These are phyloP conservation scores for Cynaeus angustus DNA, from an alignment of 2,888 invertebrate species.

Conservation along the genomic window DNA sequence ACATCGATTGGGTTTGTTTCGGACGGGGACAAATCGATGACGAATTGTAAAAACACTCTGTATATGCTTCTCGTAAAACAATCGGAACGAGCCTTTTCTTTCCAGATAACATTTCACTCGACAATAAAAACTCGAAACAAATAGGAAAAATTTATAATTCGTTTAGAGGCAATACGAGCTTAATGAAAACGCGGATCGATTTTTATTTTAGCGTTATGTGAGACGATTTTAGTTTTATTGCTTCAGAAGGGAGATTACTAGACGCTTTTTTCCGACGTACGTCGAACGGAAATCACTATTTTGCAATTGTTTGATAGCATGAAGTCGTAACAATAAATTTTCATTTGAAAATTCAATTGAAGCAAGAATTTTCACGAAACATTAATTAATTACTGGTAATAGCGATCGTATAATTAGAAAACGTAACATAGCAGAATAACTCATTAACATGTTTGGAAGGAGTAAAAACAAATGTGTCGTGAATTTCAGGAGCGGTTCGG, in stretches of 20 bases:
- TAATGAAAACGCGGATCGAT: slow-evolving; percentile 4
- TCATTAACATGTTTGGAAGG: slow-evolving; percentile 59
- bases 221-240: slow-evolving; percentile 4
- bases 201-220: background rate
- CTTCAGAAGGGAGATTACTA: background rate
- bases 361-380: slow-evolving; percentile 58
- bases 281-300: no score
- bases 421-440: slow-evolving; percentile 56
- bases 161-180: slow-evolving; percentile 4
- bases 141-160: slow-evolving; percentile 1
- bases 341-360: slow-evolving; percentile 53
- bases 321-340: slow-evolving; percentile 41
- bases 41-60: background rate
- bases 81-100: background rate
- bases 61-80: background rate
- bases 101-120: background rate
- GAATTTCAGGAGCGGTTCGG: slow-evolving; percentile 46
- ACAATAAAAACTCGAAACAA: background rate
- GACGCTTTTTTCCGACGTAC: no score
- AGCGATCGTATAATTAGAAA: slow-evolving; percentile 58
- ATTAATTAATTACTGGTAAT: slow-evolving; percentile 57
- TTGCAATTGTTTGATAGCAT: slow-evolving; percentile 20
- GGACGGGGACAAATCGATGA: background rate
- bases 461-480: slow-evolving; percentile 58
- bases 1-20: slow-evolving; percentile 22